Evolutionary conservation across 2,888 invertebrate species (phyloP).

Genomic region (Dastarcus helophoroides): DNA sequence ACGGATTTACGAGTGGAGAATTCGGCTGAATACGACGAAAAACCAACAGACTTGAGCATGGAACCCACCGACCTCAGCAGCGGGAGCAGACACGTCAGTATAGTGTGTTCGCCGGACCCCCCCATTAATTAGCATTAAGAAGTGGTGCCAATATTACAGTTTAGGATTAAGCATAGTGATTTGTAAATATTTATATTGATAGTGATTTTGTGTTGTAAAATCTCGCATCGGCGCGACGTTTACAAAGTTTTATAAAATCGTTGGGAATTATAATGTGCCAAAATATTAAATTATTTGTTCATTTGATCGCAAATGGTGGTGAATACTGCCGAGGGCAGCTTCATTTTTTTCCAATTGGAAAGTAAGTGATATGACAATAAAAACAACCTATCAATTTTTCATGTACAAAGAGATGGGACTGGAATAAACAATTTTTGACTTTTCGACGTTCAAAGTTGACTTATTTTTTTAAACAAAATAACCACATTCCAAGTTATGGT

Average conservation of each 20-base stretch:
- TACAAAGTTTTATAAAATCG: constrained; percentile 2
- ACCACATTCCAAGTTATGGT: too few species aligned
- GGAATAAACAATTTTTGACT: constrained; percentile 22
- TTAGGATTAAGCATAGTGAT: too few species aligned
- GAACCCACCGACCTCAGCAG: constrained; percentile 35
- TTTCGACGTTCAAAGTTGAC: too few species aligned
- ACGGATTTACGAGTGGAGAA: constrained; percentile 7
- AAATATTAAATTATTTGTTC: constrained; percentile 4
- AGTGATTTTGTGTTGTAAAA: constrained; percentile 10
- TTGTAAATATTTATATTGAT: constrained; percentile 11
- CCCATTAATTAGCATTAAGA: constrained; percentile 22
- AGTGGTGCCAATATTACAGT: constrained; percentile 19
- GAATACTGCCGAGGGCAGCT: constrained; percentile 26
- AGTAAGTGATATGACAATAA: constrained; percentile 17
- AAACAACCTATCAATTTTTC: constrained; percentile 23
- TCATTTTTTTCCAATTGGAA: constrained; percentile 19
- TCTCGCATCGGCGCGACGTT: constrained; percentile 7
- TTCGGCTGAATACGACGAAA: constrained; percentile 34
- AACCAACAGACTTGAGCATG: constrained; percentile 36
- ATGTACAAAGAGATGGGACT: constrained; percentile 30
- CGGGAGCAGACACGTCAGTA: constrained; percentile 31
- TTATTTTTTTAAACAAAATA: too few species aligned
- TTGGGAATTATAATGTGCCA: constrained; percentile 4
- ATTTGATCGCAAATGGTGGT: constrained; percentile 14
- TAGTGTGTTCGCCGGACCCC: constrained; percentile 35